Evolutionary conservation across 1,140 invertebrate genomes (phyloP).

Genomic region (Rhizoglyphus robini): DNA sequence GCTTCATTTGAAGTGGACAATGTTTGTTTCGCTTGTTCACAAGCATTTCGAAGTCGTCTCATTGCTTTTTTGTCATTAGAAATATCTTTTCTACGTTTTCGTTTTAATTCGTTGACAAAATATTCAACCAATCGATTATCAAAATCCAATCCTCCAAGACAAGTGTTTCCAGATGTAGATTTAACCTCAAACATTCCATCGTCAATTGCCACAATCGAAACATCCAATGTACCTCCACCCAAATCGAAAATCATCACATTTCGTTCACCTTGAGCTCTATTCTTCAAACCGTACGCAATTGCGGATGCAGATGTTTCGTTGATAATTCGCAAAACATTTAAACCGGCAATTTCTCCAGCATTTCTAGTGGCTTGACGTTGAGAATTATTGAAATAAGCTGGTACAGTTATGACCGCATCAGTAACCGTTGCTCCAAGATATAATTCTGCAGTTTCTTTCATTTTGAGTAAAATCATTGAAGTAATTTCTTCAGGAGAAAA

Average conservation of each 20-base stretch:
- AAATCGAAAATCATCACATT: no score
- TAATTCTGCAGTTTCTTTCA: no score
- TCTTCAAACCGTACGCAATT: no score
- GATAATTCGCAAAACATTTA: no score
- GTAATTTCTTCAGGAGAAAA: conserved; percentile 94
- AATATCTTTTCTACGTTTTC: conserved; percentile 96
- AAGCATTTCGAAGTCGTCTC: conserved; percentile 87
- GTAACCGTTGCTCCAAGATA: conserved; percentile 87
- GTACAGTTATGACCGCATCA: conserved; percentile 97
- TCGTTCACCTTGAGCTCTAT: no score
- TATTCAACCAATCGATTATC: conserved; percentile 90
- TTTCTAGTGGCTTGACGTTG: conserved; percentile 92
- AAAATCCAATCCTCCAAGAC: conserved; percentile 96
- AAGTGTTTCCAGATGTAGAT: conserved; percentile 95
- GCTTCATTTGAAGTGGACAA: conserved; percentile 90
- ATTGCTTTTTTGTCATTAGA: conserved; percentile 83
- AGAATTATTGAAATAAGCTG: conserved; percentile 96
- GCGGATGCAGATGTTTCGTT: conserved; percentile 86
- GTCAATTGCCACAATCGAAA: no score
- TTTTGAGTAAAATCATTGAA: conserved; percentile 89
- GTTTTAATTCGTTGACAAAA: conserved; percentile 96
- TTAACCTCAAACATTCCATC: no score
- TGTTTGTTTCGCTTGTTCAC: conserved; percentile 93
- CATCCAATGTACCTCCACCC: no score
- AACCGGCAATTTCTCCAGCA: conserved; percentile 47